Base-by-base conservation (phyloP, 1,140 invertebrate genomes). In the Macrocentrus cingulum region DNA sequence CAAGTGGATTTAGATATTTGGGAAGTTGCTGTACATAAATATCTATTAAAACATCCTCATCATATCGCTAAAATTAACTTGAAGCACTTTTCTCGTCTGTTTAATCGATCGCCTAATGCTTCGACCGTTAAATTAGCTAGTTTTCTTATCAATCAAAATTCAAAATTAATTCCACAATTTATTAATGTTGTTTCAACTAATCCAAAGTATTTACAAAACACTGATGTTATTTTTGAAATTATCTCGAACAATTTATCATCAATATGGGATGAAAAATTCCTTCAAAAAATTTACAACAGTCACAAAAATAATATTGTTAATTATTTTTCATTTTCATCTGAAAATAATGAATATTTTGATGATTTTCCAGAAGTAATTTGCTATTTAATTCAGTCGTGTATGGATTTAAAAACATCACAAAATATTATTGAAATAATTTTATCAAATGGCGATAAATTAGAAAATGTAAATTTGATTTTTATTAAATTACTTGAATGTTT, bases 11-110 rank as follows among this genome's bases (percentile, higher is more conserved):
- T 83, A 37, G 77, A 81, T 4, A 68, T 71, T 16, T 74, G 87
- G 67, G 85, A 87, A 66, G 68, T 66, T 9, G 64, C 75, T 34
- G 67, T 88, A 6, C 64, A 79, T 29, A 64, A 75, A 50, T 88
- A 85, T 70, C 77, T 89, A 20, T 62, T 77, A 34, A 77, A 72
- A 29, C 87, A 84, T 74, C 83, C 87, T 52, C 80, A 84, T 59
- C 78, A 80, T 56, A 75, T 84, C 13, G 60, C 63, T 1, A 61
- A 64, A 13, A 71, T 88, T 29, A 70, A 76, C 52, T 67, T 56
- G 69, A 74, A 66, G 44, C 60, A 20, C 7, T 76, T 77, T 18
- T 52, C 5, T 1, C 45, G 36, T 8, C 59, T 79, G 2, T 29
- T 79, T n/a, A 51, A 64, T 42, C 59, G 51, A 15, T 57, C 59